Base-by-base conservation (phyloP, 2,113 vertebrate species). In the Prietella phreatophila region DNA sequence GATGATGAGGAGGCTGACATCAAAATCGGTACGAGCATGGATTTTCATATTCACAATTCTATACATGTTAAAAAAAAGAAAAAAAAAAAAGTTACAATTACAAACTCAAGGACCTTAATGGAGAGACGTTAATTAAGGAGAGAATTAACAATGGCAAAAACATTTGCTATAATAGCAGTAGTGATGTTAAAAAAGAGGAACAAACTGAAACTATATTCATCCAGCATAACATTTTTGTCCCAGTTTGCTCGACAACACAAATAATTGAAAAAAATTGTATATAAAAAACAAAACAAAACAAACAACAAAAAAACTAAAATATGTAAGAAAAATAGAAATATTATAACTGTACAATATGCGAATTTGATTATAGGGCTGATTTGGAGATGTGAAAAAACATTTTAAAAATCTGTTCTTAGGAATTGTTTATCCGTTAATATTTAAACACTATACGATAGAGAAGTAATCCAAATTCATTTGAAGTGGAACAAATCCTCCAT, bases 1-100 rank as follows among this genome's bases (percentile, higher is more conserved):
- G 93, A 93, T 0, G 95, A 96, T 84, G 87, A 94, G 8, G 93
- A 95, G 5, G 97, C 97, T 0, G 98, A 99, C 92, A 94, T 99
- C 27, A 96, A 96, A 85, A 99, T 99, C 30, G 98, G 98, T 99
- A 93, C n/a, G 58, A 76, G 55, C 17, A 13, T 56, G 13, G 36
- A 76, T 30, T 39, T 36, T 27, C 50, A 20, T 56, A 56, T 33
- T 53, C 25, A 56, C 50, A 20, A 20, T 4, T 27, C 39, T 14
- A 30, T 13, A 13, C 22, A 50, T n/a, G n/a, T n/a, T n/a, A n/a
- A n/a, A n/a, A n/a, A n/a, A n/a, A n/a, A n/a, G n/a, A n/a, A n/a
- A n/a, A n/a, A 39, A 39, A 73, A 42, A 17, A 76, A 27, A 4
- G 22, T 14, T 53, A 11, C 25, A 79, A 53, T 7, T 53, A 15